These are phyloP conservation scores for Enhydra lutris DNA, from an alignment of 2,113 vertebrate genomes.

Conservation along the genomic window DNA sequence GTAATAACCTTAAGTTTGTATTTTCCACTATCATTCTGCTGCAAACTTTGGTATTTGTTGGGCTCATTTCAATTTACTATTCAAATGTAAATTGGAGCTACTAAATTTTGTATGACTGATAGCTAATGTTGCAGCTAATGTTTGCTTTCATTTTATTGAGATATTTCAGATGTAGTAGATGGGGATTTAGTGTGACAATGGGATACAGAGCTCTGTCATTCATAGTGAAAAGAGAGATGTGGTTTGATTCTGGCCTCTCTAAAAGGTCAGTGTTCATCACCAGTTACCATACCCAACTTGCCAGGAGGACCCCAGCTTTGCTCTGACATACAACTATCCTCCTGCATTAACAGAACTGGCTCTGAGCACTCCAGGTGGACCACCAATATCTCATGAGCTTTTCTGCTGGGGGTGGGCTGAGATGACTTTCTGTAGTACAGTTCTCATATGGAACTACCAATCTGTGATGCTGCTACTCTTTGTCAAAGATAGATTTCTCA, in stretches of 20 bases:
- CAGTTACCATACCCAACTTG: background rate
- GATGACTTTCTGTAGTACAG: background rate
- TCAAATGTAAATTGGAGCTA: conserved; percentile 50
- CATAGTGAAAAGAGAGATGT: background rate
- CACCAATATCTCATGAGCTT: background rate
- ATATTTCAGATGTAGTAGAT: background rate
- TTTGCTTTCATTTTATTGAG: conserved; percentile 61
- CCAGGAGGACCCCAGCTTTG: background rate
- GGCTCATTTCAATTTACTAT: conserved; percentile 49
- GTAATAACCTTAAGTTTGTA: conserved; percentile 3
- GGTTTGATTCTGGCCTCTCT: background rate
- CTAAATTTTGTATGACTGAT: conserved; percentile 51
- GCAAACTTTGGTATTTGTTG: conserved; percentile 23
- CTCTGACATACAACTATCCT: background rate
- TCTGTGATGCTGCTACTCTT: background rate
- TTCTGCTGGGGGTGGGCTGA: background rate
- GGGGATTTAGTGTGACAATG: background rate
- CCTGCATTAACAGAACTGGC: background rate
- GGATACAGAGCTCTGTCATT: background rate
- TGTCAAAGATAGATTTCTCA: conserved; percentile 30
- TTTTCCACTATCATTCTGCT: background rate
- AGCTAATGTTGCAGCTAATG: conserved; percentile 47
- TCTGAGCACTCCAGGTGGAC: background rate
- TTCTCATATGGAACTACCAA: background rate
- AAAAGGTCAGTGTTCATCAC: background rate